Evolutionary conservation across 2,888 invertebrate species (phyloP), one percentile per base, ranked within the genome.

Genomic region (Drosophila nr. fundita): DNA sequence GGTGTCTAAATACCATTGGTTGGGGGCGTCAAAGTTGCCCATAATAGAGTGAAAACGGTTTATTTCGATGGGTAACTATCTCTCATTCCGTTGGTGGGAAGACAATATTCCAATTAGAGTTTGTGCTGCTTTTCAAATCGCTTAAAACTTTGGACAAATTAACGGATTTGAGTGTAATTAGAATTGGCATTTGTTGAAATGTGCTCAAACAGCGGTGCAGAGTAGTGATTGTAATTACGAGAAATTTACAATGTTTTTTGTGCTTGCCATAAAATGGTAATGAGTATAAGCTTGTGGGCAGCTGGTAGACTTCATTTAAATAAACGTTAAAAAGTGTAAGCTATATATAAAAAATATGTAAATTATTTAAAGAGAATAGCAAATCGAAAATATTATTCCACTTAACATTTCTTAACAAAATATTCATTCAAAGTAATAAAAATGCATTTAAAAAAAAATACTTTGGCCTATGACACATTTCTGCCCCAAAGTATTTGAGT

Each of bases 1-100:
- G 15, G 45, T 45, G 38, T 27, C 27, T 38, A 4, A 36, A 27
- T 55, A 38, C 11, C 32, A 30, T 30, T 6, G 21, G 36, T 34
- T 38, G 38, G 59, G 60, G 63, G 71, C 53, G 80, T 24, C 70
- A 73, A 71, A 71, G 54, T 69, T 75, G 64, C 50, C 59, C 70
- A 67, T 69, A 69, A 80, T 73, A 58, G 64, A 77, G 76, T 80
- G 80, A 64, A 76, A 79, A 78, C 53, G 61, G 42, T 57, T 58
- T 21, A 45, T 24, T 55, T 34, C 29, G 53, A 21, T 30, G 48
- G 45, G 7, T 21, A 54, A 38, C 52, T 53, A 40, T 15, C 34
- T 15, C 34, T 58, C 60, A 13, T 11, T 27, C 42, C 42, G 60
- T 65, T 71, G 74, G 74, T 88, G 72, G 60, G 75, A 67, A 73